These are phyloP conservation scores for Avahi laniger DNA, from an alignment of 2,797 vertebrate species.

Conservation along the genomic window DNA sequence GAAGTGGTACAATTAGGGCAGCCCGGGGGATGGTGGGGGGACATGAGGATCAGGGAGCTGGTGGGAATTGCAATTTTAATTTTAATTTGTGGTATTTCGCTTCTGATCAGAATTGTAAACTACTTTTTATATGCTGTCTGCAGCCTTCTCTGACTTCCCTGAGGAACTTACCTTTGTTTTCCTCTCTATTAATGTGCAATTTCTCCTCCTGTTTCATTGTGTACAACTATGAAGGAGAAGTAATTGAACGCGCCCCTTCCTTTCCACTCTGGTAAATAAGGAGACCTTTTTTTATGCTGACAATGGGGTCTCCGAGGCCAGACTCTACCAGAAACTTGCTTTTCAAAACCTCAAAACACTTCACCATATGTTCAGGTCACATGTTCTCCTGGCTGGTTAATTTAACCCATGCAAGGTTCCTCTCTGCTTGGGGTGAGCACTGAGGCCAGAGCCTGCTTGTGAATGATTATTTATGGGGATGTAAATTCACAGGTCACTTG, in stretches of 20 bases:
- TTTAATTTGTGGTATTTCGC: constrained; percentile 66
- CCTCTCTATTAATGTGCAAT: constrained; percentile 68
- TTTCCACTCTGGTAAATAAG: constrained; percentile 70
- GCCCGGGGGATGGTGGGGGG: background rate
- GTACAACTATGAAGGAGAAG: constrained; percentile 67
- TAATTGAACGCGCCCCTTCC: constrained; percentile 66
- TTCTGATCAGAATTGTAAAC: constrained; percentile 66
- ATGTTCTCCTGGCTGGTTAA: constrained; percentile 77
- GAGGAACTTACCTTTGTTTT: constrained; percentile 74
- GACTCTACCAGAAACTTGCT: constrained; percentile 82
- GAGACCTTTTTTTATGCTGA: constrained; percentile 76
- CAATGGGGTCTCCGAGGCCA: constrained; percentile 77
- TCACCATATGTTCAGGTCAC: constrained; percentile 83
- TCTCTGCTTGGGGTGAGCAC: constrained; percentile 65
- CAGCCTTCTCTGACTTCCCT: constrained; percentile 28
- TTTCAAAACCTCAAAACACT: constrained; percentile 81
- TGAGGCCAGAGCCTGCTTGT: constrained; percentile 46
- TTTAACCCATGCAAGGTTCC: constrained; percentile 80
- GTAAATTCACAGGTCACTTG: constrained; percentile 65
- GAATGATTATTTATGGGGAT: constrained; percentile 64
- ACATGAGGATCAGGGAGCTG: background rate
- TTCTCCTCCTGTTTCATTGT: constrained; percentile 77
- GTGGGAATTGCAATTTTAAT: constrained; percentile 61
- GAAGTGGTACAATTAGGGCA: constrained; percentile 9
- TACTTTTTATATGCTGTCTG: constrained; percentile 48